Base-by-base conservation (phyloP, 2,888 invertebrate species). In the Heliconius ismenius region DNA sequence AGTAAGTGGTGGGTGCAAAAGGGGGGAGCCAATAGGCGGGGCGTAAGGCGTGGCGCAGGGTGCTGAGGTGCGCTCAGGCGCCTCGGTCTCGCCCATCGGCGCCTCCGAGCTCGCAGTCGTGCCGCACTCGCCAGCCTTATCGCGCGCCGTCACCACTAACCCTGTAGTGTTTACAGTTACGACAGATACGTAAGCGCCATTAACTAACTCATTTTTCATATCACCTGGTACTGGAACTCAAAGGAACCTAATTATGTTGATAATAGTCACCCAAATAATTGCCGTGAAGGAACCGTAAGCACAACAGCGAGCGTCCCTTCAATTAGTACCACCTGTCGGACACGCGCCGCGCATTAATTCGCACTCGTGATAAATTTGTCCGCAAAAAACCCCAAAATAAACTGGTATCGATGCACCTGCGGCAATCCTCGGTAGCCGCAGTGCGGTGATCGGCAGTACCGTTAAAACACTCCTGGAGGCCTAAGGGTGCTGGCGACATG, bases 391-490 rank as follows among this genome's bases (percentile, higher is more conserved):
- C 79, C 89, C 91, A 85, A 90, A 92, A 90, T 90, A 91, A 92
- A 92, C 90, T 91, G 91, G 91, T 88, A 88, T 88, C 85, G 88
- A 90, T 92, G 93, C 93, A 94, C 93, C 93, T 93, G 93, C 92
- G 86, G 85, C 87, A 83, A 87, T 87, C 86, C 83, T 83, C 76
- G 72, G 79, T 77, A 79, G 80, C 78, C 82, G 81, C 78, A 78
- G 67, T 69, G 77, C 78, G 79, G 79, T 74, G 58, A 75, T 72
- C 68, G 76, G 74, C 69, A 65, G 73, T 69, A 76, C 77, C 73
- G 73, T 74, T 54, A 75, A 75, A 63, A 21, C 54, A 26, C 36
- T 64, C 6, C 54, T 70, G 49, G 63, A 32, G 75, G 69, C 36
- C 65, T 28, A 62, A 76, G 65, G 76, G 78, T 75, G 75, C 77